These are phyloP conservation scores for Donacobius atricapilla DNA, from an alignment of 2,113 vertebrate species.

Conservation along the genomic window DNA sequence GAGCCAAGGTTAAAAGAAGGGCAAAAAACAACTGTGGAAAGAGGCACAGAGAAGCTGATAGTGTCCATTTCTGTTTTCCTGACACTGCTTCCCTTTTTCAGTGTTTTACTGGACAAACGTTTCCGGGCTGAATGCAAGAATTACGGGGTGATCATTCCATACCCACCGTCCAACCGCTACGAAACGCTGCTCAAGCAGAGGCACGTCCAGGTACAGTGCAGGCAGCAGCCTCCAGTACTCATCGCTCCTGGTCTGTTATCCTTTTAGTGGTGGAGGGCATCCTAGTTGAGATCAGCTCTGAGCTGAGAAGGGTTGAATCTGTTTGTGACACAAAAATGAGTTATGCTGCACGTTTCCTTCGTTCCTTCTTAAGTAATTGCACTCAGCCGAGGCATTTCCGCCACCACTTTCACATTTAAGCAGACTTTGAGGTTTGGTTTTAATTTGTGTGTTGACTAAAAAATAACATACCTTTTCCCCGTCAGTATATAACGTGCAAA, in stretches of 20 bases:
- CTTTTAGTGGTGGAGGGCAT: background rate
- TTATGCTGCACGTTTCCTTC: background rate
- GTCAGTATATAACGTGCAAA: background rate
- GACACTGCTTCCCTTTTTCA: conserved; percentile 53
- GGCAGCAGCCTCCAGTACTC: background rate
- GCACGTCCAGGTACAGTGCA: conserved; percentile 88
- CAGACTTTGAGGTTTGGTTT: background rate
- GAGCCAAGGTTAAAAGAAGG: background rate
- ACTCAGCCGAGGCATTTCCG: rapidly evolving
- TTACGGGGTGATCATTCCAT: conserved; percentile 97
- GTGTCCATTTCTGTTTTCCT: background rate
- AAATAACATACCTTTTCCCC: background rate
- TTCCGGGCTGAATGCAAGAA: conserved; percentile 99
- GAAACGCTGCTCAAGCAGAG: conserved; percentile 97
- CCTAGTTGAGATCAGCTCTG: background rate
- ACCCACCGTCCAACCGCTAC: conserved; percentile 97
- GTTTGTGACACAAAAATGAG: background rate
- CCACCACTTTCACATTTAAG: background rate
- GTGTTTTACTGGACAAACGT: conserved; percentile 95
- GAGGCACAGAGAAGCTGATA: background rate
- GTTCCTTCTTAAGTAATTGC: background rate
- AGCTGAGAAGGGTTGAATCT: background rate
- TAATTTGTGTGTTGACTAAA: background rate
- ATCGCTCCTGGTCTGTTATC: background rate
- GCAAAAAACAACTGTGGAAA: background rate